These are phyloP conservation scores for Clupea harengus DNA, from an alignment of 2,113 vertebrate genomes.

Conservation along the genomic window DNA sequence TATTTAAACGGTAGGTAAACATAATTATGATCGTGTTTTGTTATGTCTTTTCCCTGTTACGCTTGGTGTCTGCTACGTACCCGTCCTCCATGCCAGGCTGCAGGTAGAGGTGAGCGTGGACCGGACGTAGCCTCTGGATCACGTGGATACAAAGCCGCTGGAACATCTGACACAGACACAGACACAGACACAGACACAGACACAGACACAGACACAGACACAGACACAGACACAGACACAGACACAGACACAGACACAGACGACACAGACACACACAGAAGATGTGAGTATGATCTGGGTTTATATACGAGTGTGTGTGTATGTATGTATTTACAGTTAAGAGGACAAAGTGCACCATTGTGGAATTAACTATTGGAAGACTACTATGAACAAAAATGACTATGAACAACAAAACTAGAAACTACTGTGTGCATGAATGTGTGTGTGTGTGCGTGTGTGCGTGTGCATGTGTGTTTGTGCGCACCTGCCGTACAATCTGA, in stretches of 20 bases:
- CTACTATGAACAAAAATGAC: background rate
- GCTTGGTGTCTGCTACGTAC: background rate
- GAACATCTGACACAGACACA: slow-evolving; percentile 84
- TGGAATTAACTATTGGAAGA: too few species aligned
- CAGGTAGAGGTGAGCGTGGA: slow-evolving; percentile 96
- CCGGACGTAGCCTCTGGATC: slow-evolving; percentile 92
- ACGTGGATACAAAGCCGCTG: slow-evolving; percentile 97
- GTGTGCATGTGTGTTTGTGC: background rate
- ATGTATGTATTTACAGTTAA: too few species aligned
- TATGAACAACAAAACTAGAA: background rate
- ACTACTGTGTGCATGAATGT: background rate
- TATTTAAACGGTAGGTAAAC: too few species aligned
- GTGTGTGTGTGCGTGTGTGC: background rate
- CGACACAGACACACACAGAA: background rate
- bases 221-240: too few species aligned
- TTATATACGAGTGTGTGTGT: background rate
- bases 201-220: background rate
- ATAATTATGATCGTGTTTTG: too few species aligned
- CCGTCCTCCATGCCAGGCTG: slow-evolving; percentile 92
- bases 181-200: background rate
- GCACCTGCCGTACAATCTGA: slow-evolving; percentile 97
- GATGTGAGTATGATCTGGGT: background rate
- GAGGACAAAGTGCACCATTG: too few species aligned
- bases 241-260: slow-evolving; percentile 2
- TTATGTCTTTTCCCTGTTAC: too few species aligned